These are phyloP conservation scores for Ranitomeya variabilis DNA, from an alignment of 2,113 vertebrate species.

Conservation along the genomic window DNA sequence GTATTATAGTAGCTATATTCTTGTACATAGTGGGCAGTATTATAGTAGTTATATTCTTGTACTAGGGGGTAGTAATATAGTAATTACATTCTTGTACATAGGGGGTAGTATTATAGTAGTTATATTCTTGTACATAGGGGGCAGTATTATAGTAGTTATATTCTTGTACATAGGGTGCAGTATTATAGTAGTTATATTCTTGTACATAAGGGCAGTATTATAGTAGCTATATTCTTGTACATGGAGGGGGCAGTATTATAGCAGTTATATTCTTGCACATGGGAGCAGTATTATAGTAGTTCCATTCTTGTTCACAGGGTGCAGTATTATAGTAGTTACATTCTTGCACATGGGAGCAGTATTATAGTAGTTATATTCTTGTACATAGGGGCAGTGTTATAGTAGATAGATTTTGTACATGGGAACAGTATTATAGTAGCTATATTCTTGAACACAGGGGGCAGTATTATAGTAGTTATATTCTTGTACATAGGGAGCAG, in stretches of 20 bases:
- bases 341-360: not conserved
- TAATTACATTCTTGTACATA: too few relatives aligned
- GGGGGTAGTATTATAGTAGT: too few relatives aligned
- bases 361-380: not conserved
- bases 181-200: not conserved
- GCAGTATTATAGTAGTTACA: too few relatives aligned
- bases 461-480: too few relatives aligned
- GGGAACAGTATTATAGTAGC: not conserved
- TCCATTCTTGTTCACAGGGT: not conserved
- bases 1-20: conserved; percentile 8
- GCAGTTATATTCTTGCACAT: not conserved
- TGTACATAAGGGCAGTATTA: not conserved
- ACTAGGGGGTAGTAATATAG: too few relatives aligned
- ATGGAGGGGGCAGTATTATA: conserved; percentile 11
- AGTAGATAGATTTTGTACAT: not conserved
- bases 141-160: not conserved
- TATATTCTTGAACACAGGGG: too few relatives aligned
- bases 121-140: not conserved
- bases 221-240: not conserved
- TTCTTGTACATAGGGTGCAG: not conserved
- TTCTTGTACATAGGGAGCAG: not conserved
- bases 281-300: not conserved
- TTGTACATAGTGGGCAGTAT: not conserved
- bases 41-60: not conserved
- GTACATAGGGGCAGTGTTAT: not conserved